These are phyloP conservation scores for Magallana gigas DNA, from an alignment of 1,140 invertebrate species.

Conservation along the genomic window DNA sequence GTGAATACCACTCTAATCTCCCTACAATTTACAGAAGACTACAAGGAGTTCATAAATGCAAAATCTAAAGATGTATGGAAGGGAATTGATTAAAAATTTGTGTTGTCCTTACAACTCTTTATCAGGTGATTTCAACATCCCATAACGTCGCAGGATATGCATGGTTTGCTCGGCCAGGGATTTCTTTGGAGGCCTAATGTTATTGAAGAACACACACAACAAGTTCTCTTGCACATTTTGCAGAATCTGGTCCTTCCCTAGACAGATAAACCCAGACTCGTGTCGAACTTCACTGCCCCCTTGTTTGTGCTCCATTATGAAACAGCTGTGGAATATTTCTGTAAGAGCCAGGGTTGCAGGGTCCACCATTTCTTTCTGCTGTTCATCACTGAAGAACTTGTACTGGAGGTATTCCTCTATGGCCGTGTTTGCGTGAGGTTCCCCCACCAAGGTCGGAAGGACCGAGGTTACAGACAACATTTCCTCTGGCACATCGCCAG, in stretches of 20 bases:
- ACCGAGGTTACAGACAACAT: constrained; percentile 69
- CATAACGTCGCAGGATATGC: constrained; percentile 73
- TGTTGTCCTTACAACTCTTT: constrained; percentile 71
- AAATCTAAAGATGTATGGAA: too few relatives aligned
- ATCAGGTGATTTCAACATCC: constrained; percentile 70
- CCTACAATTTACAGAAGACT: too few relatives aligned
- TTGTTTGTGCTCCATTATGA: constrained; percentile 75
- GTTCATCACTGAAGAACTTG: constrained; percentile 69
- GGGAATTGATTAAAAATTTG: neutral
- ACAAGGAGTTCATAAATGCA: too few relatives aligned
- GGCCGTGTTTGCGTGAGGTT: constrained; percentile 70
- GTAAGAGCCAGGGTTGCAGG: constrained; percentile 72
- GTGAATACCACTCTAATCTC: too few relatives aligned
- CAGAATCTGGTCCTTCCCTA: constrained; percentile 77
- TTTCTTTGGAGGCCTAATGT: constrained; percentile 74
- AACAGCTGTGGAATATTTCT: constrained; percentile 79
- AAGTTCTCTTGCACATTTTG: constrained; percentile 74
- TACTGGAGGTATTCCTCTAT: constrained; percentile 73
- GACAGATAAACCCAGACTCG: constrained; percentile 77
- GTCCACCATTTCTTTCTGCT: constrained; percentile 67
- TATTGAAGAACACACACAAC: constrained; percentile 74
- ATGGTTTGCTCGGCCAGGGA: constrained; percentile 74
- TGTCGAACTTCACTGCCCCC: constrained; percentile 65
- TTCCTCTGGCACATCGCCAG: constrained; percentile 65
- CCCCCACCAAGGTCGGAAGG: constrained; percentile 67